Conservation (phyloP, 2,113 vertebrate genomes). For the Amphiprion ocellaris region DNA sequence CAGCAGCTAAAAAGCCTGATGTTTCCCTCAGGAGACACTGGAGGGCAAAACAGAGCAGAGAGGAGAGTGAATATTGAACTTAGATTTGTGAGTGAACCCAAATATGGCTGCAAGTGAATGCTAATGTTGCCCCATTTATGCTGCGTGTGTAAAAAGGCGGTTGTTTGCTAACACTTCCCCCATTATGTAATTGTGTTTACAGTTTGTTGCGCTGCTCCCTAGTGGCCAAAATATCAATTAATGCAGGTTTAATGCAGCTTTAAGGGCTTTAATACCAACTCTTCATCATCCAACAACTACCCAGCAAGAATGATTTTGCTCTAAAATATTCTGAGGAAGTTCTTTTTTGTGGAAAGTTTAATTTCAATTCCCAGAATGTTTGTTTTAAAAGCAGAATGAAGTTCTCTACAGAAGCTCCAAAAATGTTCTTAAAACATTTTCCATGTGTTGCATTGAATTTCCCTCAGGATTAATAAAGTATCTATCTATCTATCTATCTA, state of each 20-base stretch:
- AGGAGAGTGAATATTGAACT: slow-evolving; percentile 16
- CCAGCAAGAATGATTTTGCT: too few relatives aligned
- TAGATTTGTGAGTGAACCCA: slow-evolving; percentile 10
- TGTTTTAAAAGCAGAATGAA: too few relatives aligned
- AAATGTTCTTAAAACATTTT: too few relatives aligned
- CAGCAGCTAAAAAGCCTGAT: not conserved
- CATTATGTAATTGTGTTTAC: slow-evolving; percentile 3
- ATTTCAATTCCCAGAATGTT: too few relatives aligned
- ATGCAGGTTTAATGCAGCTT: slow-evolving; percentile 11
- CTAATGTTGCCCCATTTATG: slow-evolving; percentile 1
- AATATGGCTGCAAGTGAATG: slow-evolving; percentile 15
- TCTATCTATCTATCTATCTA: too few relatives aligned
- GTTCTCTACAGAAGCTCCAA: too few relatives aligned
- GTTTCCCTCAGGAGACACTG: slow-evolving; percentile 5
- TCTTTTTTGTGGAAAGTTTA: too few relatives aligned
- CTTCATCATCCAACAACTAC: too few relatives aligned
- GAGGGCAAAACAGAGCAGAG: slow-evolving; percentile 13
- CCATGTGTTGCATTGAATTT: too few relatives aligned
- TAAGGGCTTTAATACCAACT: not conserved
- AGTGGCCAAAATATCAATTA: slow-evolving; percentile 6
- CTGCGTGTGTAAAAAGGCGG: not conserved
- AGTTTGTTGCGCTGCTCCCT: not conserved
- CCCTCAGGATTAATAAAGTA: too few relatives aligned
- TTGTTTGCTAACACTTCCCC: too few relatives aligned
- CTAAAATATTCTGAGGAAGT: too few relatives aligned